Percentiles rank a stretch among this genome's conserved stretches.
Conservation (phyloP, 2,888 invertebrate species). For the Ornithoptera alexandrae region DNA sequence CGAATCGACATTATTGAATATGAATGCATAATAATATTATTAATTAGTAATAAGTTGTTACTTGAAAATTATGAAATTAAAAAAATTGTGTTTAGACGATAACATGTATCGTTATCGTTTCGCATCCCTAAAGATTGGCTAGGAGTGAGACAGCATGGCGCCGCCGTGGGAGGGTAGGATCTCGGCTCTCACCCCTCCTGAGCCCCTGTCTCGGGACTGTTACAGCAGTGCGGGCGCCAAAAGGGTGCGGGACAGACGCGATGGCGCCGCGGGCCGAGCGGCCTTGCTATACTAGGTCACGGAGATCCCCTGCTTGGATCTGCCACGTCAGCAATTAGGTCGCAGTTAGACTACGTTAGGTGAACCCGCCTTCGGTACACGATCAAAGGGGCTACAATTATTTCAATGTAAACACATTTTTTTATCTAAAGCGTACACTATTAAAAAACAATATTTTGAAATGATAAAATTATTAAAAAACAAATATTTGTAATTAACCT, state of each 20-base stretch:
- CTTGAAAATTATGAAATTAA: background rate
- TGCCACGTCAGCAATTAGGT: conserved; percentile 32
- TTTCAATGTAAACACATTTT: conserved; percentile 1
- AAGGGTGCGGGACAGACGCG: conserved; percentile 43
- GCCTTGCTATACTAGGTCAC: conserved; percentile 37
- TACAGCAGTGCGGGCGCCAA: conserved; percentile 61
- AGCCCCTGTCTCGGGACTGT: conserved; percentile 39
- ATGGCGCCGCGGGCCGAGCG: conserved; percentile 38
- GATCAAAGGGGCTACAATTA: conserved; percentile 4
- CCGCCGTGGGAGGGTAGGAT: conserved; percentile 10
- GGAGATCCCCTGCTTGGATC: conserved; percentile 27
- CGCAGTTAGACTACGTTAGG: conserved; percentile 14
- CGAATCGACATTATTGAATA: too few species aligned
- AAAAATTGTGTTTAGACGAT: background rate
- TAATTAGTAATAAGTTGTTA: background rate
- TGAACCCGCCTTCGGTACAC: conserved; percentile 8
- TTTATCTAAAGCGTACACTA: background rate
- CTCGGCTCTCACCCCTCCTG: conserved; percentile 17
- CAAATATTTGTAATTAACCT: too few species aligned
- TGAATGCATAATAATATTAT: too few species aligned
- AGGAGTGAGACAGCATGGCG: conserved; percentile 27
- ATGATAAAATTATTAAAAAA: background rate
- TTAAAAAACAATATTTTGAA: background rate
- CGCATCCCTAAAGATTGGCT: conserved; percentile 21
- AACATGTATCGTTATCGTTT: conserved; percentile 1